Percentiles rank a stretch among this genome's conserved stretches.
These are phyloP conservation scores for Heliopora coerulea DNA, from an alignment of 92 coral and sea anemone species.

Conservation along the genomic window DNA sequence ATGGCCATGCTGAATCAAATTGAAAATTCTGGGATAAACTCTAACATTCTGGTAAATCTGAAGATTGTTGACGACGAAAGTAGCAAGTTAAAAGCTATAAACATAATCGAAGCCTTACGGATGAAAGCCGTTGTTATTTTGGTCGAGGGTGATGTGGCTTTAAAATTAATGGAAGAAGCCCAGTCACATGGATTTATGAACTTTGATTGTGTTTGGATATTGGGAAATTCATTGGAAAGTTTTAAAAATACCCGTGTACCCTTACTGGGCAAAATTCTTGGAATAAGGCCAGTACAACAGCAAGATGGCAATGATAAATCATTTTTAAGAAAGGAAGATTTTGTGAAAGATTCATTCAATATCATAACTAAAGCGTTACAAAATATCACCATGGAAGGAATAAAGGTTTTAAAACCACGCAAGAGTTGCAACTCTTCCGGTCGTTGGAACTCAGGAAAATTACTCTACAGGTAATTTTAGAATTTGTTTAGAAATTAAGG, in stretches of 20 bases:
- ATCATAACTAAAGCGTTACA: conserved; percentile 12
- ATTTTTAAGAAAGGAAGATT: not conserved
- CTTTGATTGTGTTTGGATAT: conserved; percentile 22
- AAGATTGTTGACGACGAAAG: not conserved
- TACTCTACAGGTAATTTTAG: conserved; percentile 22
- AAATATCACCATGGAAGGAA: not conserved
- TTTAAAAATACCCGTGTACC: not conserved
- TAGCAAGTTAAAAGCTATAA: not conserved
- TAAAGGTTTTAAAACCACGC: not conserved
- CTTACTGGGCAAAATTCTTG: conserved; percentile 18
- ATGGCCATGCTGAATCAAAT: not conserved
- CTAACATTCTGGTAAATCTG: conserved; percentile 1
- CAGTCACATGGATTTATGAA: conserved; percentile 5
- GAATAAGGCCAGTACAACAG: not conserved
- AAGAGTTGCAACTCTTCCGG: not conserved
- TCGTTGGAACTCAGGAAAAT: conserved; percentile 15
- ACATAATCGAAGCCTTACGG: not conserved
- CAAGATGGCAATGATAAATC: not conserved
- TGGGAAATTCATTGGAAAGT: not conserved
- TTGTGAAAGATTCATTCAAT: conserved; percentile 13
- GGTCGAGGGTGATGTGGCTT: conserved; percentile 2
- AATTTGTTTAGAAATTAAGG: too few species aligned
- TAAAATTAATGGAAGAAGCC: not conserved
- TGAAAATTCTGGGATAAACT: not conserved
- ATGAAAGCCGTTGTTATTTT: conserved; percentile 11